Conservation (phyloP, 2,113 vertebrate genomes). For the Amphilophus citrinellus region DNA sequence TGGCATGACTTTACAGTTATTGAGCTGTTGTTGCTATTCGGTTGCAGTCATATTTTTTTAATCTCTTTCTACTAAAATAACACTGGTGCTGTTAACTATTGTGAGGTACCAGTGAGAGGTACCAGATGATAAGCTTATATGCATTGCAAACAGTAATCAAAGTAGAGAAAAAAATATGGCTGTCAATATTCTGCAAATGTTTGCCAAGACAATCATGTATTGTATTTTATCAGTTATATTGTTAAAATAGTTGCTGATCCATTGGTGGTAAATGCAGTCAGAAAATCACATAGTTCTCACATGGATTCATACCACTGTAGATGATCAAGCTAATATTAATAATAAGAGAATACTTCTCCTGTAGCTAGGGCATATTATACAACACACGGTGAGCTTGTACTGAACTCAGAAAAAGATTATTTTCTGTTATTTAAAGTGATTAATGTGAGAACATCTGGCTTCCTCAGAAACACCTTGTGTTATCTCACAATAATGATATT, state of each 20-base stretch:
- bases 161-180: neutral
- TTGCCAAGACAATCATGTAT: neutral
- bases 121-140: neutral
- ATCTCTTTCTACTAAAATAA: slow-evolving; percentile 49
- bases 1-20: slow-evolving; percentile 64
- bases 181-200: slow-evolving; percentile 9
- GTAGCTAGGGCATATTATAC: neutral
- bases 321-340: neutral
- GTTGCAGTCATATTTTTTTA: neutral
- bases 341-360: neutral
- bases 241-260: neutral
- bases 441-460: neutral
- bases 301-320: neutral
- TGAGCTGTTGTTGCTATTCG: slow-evolving; percentile 16
- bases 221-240: neutral
- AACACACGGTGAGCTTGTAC: neutral
- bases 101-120: slow-evolving; percentile 10
- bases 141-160: neutral
- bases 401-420: neutral
- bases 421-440: neutral
- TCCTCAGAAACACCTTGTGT: neutral
- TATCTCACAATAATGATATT: neutral
- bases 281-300: neutral
- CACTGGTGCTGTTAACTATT: neutral
- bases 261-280: neutral